These are phyloP conservation scores for Syngnathus acus DNA, from an alignment of 2,797 vertebrate species.

Conservation along the genomic window DNA sequence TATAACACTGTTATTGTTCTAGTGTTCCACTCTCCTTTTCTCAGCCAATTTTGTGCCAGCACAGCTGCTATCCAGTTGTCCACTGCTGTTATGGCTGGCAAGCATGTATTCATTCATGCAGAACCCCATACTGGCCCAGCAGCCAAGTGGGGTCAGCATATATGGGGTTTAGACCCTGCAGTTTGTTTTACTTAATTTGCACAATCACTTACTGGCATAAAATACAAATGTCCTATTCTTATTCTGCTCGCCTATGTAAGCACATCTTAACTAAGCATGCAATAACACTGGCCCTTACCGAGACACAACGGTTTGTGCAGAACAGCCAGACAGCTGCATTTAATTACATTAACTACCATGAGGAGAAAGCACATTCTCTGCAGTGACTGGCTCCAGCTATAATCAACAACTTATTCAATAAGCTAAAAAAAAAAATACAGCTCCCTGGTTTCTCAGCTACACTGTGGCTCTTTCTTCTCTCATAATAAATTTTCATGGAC, in stretches of 20 bases:
- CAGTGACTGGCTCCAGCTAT: conserved; percentile 55
- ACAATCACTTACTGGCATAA: conserved; percentile 16
- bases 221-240: conserved; percentile 56
- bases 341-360: conserved; percentile 62
- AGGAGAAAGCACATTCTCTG: conserved; percentile 49
- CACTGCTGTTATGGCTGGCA: conserved; percentile 46
- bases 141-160: conserved; percentile 35
- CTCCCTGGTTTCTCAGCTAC: conserved; percentile 27
- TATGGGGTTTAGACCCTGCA: conserved; percentile 7
- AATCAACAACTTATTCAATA: conserved; percentile 67
- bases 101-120: conserved; percentile 47
- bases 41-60: conserved; percentile 25
- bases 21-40: conserved; percentile 27
- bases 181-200: conserved; percentile 34
- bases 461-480: neutral
- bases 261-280: conserved; percentile 50
- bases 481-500: conserved; percentile 15
- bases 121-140: conserved; percentile 19
- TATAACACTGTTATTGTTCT: conserved; percentile 23
- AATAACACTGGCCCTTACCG: conserved; percentile 44
- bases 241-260: conserved; percentile 45
- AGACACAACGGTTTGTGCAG: conserved; percentile 56
- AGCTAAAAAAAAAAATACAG: conserved; percentile 30
- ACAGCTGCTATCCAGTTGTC: conserved; percentile 65
- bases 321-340: conserved; percentile 62